Base-by-base conservation (phyloP, 2,888 invertebrate species). In the Conchocele bisecta region DNA sequence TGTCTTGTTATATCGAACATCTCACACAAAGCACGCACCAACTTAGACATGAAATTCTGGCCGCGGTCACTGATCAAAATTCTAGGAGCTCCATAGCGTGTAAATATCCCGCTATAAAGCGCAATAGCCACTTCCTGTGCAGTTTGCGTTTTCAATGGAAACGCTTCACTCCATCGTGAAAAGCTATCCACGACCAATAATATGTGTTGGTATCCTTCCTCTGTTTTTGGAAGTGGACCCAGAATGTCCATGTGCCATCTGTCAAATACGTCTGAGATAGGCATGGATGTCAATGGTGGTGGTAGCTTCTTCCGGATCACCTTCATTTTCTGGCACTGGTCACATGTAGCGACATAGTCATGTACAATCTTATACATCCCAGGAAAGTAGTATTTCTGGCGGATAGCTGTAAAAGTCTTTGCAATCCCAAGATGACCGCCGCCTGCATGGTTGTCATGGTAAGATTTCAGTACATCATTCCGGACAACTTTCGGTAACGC, bases 1-100 rank as follows among this genome's bases (percentile, higher is more conserved):
- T 69, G 61, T 24, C 67, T 33, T 26, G 50, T 81, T 13, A 81
- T 68, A 15, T 76, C 54, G 41, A 81, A 72, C 13, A 76, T 24
- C 54, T 74, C 66, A 59, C 57, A 69, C 20, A 77, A 17, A n/a
- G 70, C 75, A 44, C 24, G 39, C 7, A 75, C 60, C 22, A 71
- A 37, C 39, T 80, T 78, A 0, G 74, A 78, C 74, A 75, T 78
- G 39, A 79, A 79, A n/a, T 74, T 68, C 48, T 39, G 33, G 2
- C 73, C 73, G 17, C 73, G 48, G 24, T 68, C 68, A 20, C 57
- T 58, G 0, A 64, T 20, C 29, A 74, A 33, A 22, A 48, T 29
- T 6, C 59, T 22, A 2, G 58, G 59, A 1, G 73, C 54, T 20
- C 73, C 64, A 41, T 58, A 68, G n/a, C 64, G 26, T 26, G 51